Evolutionary conservation across 2,888 invertebrate genomes (phyloP), one percentile per base, ranked within the genome.

Genomic region (Drosophila atripex): DNA sequence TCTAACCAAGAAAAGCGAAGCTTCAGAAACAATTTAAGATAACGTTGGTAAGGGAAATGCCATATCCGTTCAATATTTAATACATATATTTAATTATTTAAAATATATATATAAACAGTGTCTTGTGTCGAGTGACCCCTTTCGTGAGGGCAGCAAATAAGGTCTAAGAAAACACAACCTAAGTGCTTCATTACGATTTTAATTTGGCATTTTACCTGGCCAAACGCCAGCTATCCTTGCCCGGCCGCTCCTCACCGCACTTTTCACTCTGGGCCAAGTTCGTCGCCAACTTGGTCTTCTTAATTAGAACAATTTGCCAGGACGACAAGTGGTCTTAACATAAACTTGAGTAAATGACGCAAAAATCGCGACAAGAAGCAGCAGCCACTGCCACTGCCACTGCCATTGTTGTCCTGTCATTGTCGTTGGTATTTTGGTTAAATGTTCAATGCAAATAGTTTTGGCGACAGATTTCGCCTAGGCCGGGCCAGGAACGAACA

Each of bases 241-340:
- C 14, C n/a, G 23, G n/a, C 8, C 35, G 21, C 18, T 32, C 16
- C 21, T 6, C 43, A 4, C 14, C 28, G 11, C 16, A 16, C 9
- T 12, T 30, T 28, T 11, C 18, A 11, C 46, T 51, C 16, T 9
- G 28, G 32, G 16, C 49, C 30, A 30, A 23, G 56, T 53, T 30
- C 50, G 49, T 46, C 72, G 46, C 70, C 57, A 49, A 30, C 57
- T 55, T 47, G 64, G 69, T 41, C 75, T 72, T 58, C 82, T 86
- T 86, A 83, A 83, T 83, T 86, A 83, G 86, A 74, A 76, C 86
- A 83, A 83, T 83, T 83, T 80, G 78, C 76, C 53, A 70, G 59
- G 55, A 71, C 68, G 59, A 80, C 77, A 76, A 83, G 80, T 78
- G 78, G 84, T 53, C 78, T 84, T 69, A 56, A 64, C 64, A 51